These are phyloP conservation scores for Brachionus calyciflorus DNA, from an alignment of 1,140 invertebrate species.

Conservation along the genomic window DNA sequence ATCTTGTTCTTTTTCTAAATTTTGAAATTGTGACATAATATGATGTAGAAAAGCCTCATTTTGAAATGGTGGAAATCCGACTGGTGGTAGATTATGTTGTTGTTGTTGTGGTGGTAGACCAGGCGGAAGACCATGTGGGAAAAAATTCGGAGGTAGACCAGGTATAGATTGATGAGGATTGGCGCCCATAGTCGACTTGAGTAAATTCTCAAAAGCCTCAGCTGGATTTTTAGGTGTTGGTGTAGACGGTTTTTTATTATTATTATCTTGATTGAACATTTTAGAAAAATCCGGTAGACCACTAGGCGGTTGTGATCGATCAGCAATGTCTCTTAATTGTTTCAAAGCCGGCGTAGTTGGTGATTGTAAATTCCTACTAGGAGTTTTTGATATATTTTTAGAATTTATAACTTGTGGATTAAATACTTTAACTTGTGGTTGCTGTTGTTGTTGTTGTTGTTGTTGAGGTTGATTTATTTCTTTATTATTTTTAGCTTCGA, in stretches of 20 bases:
- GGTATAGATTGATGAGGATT: neutral
- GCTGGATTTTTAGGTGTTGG: neutral
- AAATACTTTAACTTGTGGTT: slow-evolving; percentile 21
- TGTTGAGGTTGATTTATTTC: neutral
- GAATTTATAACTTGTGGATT: slow-evolving; percentile 9
- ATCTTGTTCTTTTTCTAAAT: neutral
- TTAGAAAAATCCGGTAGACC: neutral
- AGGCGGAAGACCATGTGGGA: neutral
- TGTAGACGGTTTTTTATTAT: neutral
- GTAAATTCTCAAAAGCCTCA: neutral
- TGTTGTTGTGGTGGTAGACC: neutral
- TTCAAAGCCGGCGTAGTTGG: slow-evolving; percentile 17
- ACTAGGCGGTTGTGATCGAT: neutral
- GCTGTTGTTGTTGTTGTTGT: too few relatives aligned
- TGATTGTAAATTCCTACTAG: neutral
- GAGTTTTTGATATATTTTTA: neutral
- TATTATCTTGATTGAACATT: neutral
- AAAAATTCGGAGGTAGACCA: neutral
- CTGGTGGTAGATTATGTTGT: neutral
- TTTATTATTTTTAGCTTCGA: neutral
- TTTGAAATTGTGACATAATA: slow-evolving; percentile 24
- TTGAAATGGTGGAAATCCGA: neutral
- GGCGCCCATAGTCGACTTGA: neutral
- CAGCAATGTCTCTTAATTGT: slow-evolving; percentile 36
- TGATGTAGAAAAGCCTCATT: slow-evolving; percentile 30